Conservation (phyloP, 2,888 invertebrate species). For the Drosophila anceps region DNA sequence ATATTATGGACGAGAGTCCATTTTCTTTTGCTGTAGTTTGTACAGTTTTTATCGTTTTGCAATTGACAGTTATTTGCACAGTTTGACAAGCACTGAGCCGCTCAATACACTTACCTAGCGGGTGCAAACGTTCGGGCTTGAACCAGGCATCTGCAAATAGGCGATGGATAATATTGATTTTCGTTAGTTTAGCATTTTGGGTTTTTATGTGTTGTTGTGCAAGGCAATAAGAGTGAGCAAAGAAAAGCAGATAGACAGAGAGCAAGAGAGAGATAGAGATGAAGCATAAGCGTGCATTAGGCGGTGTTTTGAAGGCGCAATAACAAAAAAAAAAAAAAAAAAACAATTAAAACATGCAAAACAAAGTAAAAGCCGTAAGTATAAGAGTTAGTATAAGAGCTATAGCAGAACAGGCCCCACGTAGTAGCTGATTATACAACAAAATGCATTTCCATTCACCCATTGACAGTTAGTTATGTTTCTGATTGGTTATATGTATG, state of each 20-base stretch:
- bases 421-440: constrained; percentile 33
- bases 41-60: constrained; percentile 15
- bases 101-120: constrained; percentile 89
- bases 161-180: constrained; percentile 82
- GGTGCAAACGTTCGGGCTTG: constrained; percentile 96
- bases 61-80: constrained; percentile 29
- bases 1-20: not conserved
- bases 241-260: not conserved
- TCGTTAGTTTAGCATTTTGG: constrained; percentile 74
- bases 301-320: constrained; percentile 37
- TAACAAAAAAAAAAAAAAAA: no score
- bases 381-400: constrained; percentile 12
- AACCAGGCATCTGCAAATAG: constrained; percentile 95
- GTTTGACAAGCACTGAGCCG: constrained; percentile 51
- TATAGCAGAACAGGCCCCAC: not conserved
- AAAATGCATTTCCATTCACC: constrained; percentile 15
- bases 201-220: constrained; percentile 57
- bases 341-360: constrained; percentile 21
- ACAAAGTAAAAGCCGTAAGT: not conserved
- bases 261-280: constrained; percentile 1
- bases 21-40: not conserved
- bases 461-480: constrained; percentile 69
- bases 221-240: constrained; percentile 42
- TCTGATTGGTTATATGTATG: constrained; percentile 18
- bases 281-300: constrained; percentile 46